Evolutionary conservation across 2,888 invertebrate genomes (phyloP).

Genomic region (Limnephilus auricula): DNA sequence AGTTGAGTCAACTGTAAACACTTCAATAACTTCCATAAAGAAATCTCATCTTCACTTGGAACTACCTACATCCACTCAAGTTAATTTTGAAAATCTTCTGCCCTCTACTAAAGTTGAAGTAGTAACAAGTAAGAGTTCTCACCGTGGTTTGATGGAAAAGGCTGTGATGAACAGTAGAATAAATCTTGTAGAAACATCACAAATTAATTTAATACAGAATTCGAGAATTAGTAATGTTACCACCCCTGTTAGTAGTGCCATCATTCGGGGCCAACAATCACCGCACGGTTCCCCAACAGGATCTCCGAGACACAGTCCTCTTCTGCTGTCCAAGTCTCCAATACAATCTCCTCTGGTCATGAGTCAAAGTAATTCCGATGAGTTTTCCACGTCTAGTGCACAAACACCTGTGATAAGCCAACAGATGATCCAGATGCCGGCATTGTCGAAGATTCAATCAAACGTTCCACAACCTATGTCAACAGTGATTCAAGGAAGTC

Average conservation of each 20-base stretch:
- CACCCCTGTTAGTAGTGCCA: slow-evolving; percentile 31
- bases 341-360: slow-evolving; percentile 73
- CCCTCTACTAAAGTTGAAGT: slow-evolving; percentile 77
- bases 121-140: slow-evolving; percentile 67
- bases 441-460: slow-evolving; percentile 74
- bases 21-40: slow-evolving; percentile 76
- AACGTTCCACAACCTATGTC: slow-evolving; percentile 66
- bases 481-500: slow-evolving; percentile 73
- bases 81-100: slow-evolving; percentile 76
- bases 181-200: slow-evolving; percentile 52
- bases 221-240: slow-evolving; percentile 26
- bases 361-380: slow-evolving; percentile 71
- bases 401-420: slow-evolving; percentile 70
- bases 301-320: slow-evolving; percentile 73
- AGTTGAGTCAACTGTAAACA: slow-evolving; percentile 73
- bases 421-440: slow-evolving; percentile 77
- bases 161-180: slow-evolving; percentile 64
- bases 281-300: slow-evolving; percentile 72
- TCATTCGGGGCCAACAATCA: slow-evolving; percentile 54
- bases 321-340: slow-evolving; percentile 73
- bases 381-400: slow-evolving; percentile 69
- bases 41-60: slow-evolving; percentile 71
- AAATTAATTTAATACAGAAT: slow-evolving; percentile 40
- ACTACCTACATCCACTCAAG: slow-evolving; percentile 74
- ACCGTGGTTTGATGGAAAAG: slow-evolving; percentile 68